Conservation (phyloP, 2,113 vertebrate genomes). For the Thymallus thymallus region DNA sequence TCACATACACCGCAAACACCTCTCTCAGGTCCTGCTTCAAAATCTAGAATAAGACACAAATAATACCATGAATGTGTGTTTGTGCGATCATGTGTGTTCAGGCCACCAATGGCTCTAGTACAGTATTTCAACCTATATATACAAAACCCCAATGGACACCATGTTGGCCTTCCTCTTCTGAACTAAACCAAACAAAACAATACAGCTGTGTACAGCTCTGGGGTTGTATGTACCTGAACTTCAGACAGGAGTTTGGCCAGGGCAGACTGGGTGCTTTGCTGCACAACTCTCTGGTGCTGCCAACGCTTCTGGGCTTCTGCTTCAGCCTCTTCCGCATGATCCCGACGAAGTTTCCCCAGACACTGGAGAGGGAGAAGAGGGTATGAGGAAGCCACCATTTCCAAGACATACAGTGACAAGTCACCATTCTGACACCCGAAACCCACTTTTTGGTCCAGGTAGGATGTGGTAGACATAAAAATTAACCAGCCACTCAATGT, state of each 20-base stretch:
- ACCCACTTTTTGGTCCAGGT: no score
- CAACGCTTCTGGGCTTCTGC: constrained; percentile 20
- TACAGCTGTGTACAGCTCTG: no score
- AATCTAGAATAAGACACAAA: constrained; percentile 44
- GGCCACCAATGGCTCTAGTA: no score
- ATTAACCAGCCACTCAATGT: background rate
- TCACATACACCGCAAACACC: constrained; percentile 60
- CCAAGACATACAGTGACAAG: background rate
- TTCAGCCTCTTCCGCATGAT: constrained; percentile 46
- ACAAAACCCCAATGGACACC: no score
- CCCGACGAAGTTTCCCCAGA: constrained; percentile 53
- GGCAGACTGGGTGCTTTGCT: constrained; percentile 40
- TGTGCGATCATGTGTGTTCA: background rate
- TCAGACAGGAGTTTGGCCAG: constrained; percentile 61
- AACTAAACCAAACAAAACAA: no score
- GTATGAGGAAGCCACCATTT: background rate
- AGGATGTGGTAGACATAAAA: no score
- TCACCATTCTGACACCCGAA: no score
- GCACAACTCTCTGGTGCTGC: constrained; percentile 39
- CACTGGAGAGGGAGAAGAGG: constrained; percentile 46
- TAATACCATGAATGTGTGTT: background rate
- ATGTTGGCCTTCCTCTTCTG: no score
- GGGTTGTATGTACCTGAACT: constrained; percentile 56
- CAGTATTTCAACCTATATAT: no score
- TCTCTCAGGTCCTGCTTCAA: constrained; percentile 68